phyloP scores from a whole-genome alignment of 2,113 vertebrate species.

The Peromyscus leucopus region DNA sequence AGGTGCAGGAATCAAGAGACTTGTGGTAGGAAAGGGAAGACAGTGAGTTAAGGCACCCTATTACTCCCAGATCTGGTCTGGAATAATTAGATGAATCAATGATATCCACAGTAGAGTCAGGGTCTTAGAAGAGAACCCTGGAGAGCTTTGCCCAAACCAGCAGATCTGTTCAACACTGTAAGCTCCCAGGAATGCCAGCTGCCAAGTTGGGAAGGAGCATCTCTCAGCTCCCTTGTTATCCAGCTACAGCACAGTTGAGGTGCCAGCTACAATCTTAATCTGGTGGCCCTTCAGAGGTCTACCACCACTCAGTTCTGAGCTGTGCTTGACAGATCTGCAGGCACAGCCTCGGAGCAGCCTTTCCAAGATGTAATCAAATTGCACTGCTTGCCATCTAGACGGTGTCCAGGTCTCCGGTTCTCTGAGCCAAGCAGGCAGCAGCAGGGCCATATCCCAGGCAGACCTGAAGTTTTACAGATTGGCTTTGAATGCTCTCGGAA shows the following conservation, averaged over 20 bases:
- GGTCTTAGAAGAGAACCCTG: not conserved
- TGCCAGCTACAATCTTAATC: not conserved
- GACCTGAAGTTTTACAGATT: not conserved
- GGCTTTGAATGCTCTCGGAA: not conserved
- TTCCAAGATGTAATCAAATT: not conserved
- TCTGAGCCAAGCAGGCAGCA: slow-evolving; percentile 27
- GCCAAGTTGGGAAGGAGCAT: not conserved
- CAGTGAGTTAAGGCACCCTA: not conserved
- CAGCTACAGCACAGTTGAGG: not conserved
- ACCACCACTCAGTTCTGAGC: not conserved
- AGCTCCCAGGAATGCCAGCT: too few species aligned
- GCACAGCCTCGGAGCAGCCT: not conserved
- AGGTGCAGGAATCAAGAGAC: not conserved
- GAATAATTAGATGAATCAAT: not conserved
- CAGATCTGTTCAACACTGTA: not conserved
- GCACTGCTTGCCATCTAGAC: not conserved
- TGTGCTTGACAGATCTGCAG: slow-evolving; percentile 27
- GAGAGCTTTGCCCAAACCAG: not conserved
- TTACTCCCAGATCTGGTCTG: not conserved
- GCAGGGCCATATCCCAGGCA: not conserved
- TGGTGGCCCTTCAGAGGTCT: not conserved
- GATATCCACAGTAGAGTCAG: not conserved
- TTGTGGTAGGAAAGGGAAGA: not conserved
- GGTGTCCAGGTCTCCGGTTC: not conserved
- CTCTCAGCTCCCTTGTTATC: not conserved